Evolutionary conservation across 2,888 invertebrate genomes (phyloP).

Genomic region (Neuroscelio doddi): DNA sequence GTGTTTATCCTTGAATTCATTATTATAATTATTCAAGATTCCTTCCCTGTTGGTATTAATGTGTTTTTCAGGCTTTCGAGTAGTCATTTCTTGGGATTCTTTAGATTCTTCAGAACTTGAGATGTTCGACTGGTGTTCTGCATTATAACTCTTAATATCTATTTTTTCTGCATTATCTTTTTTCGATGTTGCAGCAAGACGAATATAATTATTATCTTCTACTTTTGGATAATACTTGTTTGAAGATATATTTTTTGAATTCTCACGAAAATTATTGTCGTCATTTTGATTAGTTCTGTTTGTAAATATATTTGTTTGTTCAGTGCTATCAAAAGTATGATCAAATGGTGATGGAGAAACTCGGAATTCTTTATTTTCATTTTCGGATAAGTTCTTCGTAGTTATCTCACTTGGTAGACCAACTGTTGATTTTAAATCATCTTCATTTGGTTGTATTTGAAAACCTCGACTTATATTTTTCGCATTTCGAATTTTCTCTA

Average conservation of each 20-base stretch:
- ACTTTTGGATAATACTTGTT: slow-evolving; percentile 1
- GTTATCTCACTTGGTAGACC: slow-evolving; percentile 43
- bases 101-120: slow-evolving; percentile 10
- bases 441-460: neutral
- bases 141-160: slow-evolving; percentile 10
- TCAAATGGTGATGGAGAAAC: slow-evolving; percentile 65
- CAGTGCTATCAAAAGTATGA: slow-evolving; percentile 56
- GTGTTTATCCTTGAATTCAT: too few species aligned
- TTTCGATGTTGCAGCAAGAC: neutral
- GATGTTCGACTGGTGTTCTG: slow-evolving; percentile 13
- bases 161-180: neutral
- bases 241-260: neutral
- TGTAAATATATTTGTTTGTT: slow-evolving; percentile 44
- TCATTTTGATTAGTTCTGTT: neutral
- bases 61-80: too few species aligned
- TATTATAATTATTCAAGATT: too few species aligned
- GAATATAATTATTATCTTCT: neutral
- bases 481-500: neutral
- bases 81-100: neutral
- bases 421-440: slow-evolving; percentile 32
- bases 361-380: slow-evolving; percentile 54
- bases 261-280: neutral
- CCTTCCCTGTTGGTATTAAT: too few species aligned
- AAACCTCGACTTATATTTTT: slow-evolving; percentile 5
- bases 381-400: slow-evolving; percentile 53